phyloP scores from a whole-genome alignment of 2,888 invertebrate species.

The Acleris holmiana region DNA sequence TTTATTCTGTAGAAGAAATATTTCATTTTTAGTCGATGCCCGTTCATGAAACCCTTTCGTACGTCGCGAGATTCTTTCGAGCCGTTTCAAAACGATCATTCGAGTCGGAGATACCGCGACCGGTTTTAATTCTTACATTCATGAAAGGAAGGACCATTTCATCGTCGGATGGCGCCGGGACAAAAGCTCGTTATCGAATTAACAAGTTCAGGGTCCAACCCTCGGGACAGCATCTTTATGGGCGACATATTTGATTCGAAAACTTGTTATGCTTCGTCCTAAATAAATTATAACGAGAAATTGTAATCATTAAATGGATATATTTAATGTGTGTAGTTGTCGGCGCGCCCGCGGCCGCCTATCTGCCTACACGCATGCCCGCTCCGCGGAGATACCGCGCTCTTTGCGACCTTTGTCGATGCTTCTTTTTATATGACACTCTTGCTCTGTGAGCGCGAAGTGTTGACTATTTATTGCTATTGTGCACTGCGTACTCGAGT shows the following conservation, averaged over 20 bases:
- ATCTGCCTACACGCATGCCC: slow-evolving; percentile 79
- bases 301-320: slow-evolving; percentile 83
- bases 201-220: slow-evolving; percentile 76
- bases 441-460: slow-evolving; percentile 53
- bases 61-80: slow-evolving; percentile 60
- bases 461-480: slow-evolving; percentile 48
- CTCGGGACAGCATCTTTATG: slow-evolving; percentile 82
- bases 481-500: slow-evolving; percentile 21
- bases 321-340: slow-evolving; percentile 79
- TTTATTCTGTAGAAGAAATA: slow-evolving; percentile 82
- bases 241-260: slow-evolving; percentile 84
- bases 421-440: slow-evolving; percentile 63
- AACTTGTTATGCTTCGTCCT: slow-evolving; percentile 84
- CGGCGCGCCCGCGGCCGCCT: slow-evolving; percentile 50
- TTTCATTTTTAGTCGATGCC: slow-evolving; percentile 73
- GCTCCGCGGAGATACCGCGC: slow-evolving; percentile 72
- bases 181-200: slow-evolving; percentile 78
- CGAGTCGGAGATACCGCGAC: slow-evolving; percentile 68
- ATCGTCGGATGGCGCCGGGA: slow-evolving; percentile 56
- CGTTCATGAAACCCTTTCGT: slow-evolving; percentile 79
- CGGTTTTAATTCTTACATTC: slow-evolving; percentile 82
- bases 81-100: slow-evolving; percentile 78
- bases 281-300: slow-evolving; percentile 85
- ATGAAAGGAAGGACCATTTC: slow-evolving; percentile 77
- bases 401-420: slow-evolving; percentile 69